Evolutionary conservation across 2,888 invertebrate genomes (phyloP).

Genomic region (Leuctra nigra): DNA sequence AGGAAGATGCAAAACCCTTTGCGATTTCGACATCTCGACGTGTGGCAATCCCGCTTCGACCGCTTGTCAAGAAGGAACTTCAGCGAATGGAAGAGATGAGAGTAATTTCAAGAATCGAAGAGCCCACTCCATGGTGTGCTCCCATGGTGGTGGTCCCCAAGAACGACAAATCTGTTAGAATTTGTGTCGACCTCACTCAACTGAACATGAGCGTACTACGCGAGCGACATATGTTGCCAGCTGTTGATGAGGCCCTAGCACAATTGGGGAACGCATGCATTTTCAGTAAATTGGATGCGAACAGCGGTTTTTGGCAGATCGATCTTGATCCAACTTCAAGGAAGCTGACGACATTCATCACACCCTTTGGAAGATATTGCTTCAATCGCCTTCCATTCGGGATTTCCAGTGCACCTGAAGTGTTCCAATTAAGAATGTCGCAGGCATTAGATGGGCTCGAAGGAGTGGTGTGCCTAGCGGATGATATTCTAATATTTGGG

Average conservation of each 20-base stretch:
- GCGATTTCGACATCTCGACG: conserved; percentile 33
- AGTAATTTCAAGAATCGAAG: conserved; percentile 33
- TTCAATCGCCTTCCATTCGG: conserved; percentile 27
- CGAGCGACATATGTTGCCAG: conserved; percentile 22
- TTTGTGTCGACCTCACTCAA: conserved; percentile 34
- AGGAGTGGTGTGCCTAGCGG: background rate
- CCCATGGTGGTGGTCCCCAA: conserved; percentile 36
- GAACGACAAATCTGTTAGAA: conserved; percentile 28
- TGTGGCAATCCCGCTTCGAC: conserved; percentile 34
- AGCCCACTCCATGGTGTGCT: conserved; percentile 36
- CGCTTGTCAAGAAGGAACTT: conserved; percentile 35
- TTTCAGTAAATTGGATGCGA: conserved; percentile 32
- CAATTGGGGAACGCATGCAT: conserved; percentile 30
- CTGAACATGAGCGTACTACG: conserved; percentile 31
- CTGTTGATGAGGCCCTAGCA: conserved; percentile 30
- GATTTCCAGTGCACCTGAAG: conserved; percentile 23
- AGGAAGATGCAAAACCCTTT: conserved; percentile 28
- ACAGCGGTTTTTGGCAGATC: conserved; percentile 33
- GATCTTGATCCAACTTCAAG: conserved; percentile 22
- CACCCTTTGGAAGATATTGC: conserved; percentile 27
- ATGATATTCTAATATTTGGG: conserved; percentile 1
- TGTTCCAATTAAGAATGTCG: conserved; percentile 26
- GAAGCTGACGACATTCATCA: conserved; percentile 30
- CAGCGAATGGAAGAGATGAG: conserved; percentile 31
- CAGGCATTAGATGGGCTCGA: conserved; percentile 19